A percentile compares a stretch with the other conserved stretches of the same genome.
phyloP scores from a whole-genome alignment of 1,140 invertebrate species.

The Trachymyrmex cornetzi region DNA sequence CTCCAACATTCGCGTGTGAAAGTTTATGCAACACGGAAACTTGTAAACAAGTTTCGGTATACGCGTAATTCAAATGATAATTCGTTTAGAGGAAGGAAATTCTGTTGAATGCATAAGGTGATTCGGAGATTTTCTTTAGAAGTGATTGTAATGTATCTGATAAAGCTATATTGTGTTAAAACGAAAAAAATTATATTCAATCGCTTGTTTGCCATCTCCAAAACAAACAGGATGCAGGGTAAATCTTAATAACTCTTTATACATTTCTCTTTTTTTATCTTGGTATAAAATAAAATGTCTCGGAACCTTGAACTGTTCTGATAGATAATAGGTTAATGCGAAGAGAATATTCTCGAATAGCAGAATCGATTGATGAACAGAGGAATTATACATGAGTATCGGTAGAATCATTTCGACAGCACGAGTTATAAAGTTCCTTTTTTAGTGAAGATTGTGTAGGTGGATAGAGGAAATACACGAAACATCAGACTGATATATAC shows the following conservation, averaged over 20 bases:
- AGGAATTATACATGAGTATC: constrained; percentile 42
- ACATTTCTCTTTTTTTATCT: neutral
- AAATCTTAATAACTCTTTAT: neutral
- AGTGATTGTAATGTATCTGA: neutral
- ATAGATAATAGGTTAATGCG: constrained; percentile 33
- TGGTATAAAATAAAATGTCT: neutral
- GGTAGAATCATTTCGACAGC: constrained; percentile 11
- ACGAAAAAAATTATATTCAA: neutral
- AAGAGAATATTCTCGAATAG: constrained; percentile 37
- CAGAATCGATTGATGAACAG: constrained; percentile 19
- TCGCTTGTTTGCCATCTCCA: neutral
- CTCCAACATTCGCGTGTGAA: neutral
- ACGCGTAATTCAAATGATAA: constrained; percentile 26
- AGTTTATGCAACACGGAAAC: constrained; percentile 3
- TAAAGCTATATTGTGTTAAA: neutral
- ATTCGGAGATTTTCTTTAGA: neutral
- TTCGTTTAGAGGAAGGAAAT: constrained; percentile 7
- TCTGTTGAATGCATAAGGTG: neutral
- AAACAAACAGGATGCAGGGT: neutral
- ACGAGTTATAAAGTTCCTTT: constrained; percentile 33
- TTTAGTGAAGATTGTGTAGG: constrained; percentile 27
- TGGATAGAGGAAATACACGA: constrained; percentile 20
- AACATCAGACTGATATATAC: neutral
- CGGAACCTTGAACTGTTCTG: constrained; percentile 20
- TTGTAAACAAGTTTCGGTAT: neutral